A percentile compares a stretch with the other conserved stretches of the same genome.
Conservation (phyloP, 2,113 vertebrate species). For the Saguinus midas region DNA sequence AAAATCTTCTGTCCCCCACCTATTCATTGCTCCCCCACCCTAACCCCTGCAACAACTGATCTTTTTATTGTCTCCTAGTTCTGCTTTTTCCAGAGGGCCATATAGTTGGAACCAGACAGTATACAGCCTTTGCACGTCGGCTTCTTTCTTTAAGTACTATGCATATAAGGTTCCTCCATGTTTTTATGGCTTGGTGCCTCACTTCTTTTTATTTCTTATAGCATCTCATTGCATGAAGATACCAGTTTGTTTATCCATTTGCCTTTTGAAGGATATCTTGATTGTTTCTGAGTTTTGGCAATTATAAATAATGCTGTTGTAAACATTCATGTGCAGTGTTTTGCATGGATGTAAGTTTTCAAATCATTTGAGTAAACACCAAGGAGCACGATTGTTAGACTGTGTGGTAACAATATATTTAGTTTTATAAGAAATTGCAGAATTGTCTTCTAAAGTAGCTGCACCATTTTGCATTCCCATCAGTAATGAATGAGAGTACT, state of each 20-base stretch:
- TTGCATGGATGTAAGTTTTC: not conserved
- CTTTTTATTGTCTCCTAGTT: not conserved
- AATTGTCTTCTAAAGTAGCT: not conserved
- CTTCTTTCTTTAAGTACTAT: not conserved
- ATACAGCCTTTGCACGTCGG: not conserved
- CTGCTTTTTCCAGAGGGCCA: not conserved
- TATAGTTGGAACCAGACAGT: not conserved
- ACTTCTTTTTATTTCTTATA: not conserved
- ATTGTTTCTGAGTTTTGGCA: not conserved
- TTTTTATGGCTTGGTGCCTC: not conserved
- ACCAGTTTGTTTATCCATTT: not conserved
- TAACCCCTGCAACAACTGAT: no score
- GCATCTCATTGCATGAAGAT: not conserved
- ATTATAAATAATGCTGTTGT: not conserved
- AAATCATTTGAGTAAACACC: not conserved
- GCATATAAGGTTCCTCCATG: not conserved
- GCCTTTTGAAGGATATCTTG: not conserved
- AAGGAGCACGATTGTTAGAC: not conserved
- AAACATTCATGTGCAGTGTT: not conserved
- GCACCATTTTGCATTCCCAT: no score
- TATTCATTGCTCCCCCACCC: not conserved
- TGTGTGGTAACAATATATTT: not conserved
- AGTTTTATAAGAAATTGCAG: not conserved
- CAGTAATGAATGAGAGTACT: not conserved
- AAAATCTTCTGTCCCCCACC: not conserved